Percentiles rank a stretch among this genome's conserved stretches.
Evolutionary conservation across 2,797 vertebrate genomes (phyloP).

Genomic region (Perdix hodgsoniae): DNA sequence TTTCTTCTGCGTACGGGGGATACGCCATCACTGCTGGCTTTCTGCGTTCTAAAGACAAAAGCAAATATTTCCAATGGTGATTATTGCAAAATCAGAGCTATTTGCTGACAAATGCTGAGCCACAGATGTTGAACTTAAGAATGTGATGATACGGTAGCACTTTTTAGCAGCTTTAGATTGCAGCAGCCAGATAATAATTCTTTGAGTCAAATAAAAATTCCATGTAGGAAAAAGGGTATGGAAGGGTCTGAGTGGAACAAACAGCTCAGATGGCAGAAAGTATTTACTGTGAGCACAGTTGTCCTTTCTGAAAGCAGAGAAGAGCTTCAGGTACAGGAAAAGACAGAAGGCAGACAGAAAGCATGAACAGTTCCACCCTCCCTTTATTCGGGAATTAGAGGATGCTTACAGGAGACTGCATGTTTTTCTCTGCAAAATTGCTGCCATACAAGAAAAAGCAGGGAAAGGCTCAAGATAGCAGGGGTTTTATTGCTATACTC

Average conservation of each 20-base stretch:
- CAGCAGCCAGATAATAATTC: background rate
- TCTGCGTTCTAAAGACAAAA: background rate
- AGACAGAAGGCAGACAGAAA: background rate
- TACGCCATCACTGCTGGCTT: background rate
- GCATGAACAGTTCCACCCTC: background rate
- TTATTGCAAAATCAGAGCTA: background rate
- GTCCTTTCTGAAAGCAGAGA: background rate
- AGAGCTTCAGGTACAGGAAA: background rate
- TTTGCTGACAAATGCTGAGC: background rate
- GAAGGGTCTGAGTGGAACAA: background rate
- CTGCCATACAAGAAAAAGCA: background rate
- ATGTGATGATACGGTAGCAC: background rate
- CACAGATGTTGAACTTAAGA: background rate
- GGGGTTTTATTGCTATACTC: background rate
- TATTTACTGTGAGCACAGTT: background rate
- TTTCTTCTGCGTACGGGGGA: background rate
- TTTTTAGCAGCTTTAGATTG: constrained; percentile 18
- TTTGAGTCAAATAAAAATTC: constrained; percentile 33
- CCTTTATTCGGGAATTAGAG: constrained; percentile 42
- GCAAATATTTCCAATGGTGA: background rate
- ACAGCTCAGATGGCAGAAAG: background rate
- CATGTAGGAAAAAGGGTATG: background rate
- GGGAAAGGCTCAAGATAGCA: background rate
- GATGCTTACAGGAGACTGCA: constrained; percentile 27
- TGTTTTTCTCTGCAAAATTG: constrained; percentile 27